Evolutionary conservation across 2,888 invertebrate species (phyloP).

Genomic region (Lepas anatifera): DNA sequence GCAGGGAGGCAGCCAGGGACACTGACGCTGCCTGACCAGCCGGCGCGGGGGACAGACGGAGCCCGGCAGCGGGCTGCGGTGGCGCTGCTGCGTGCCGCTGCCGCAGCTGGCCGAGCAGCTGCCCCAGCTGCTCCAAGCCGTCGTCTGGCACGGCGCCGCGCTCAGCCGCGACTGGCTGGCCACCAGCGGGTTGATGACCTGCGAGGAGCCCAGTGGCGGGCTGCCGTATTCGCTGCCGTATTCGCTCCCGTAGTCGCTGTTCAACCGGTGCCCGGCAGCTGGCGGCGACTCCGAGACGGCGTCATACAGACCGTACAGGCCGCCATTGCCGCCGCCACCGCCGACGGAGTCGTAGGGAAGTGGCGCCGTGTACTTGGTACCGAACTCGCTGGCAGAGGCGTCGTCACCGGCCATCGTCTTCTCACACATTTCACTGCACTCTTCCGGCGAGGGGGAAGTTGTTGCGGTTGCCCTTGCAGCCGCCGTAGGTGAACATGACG

Average conservation of each 20-base stretch:
- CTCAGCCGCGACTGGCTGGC: not conserved
- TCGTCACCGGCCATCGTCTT: slow-evolving; percentile 47
- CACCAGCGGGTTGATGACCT: slow-evolving; percentile 8
- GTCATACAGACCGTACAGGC: not conserved
- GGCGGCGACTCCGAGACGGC: not conserved
- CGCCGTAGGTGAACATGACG: slow-evolving; percentile 36
- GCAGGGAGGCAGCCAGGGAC: not conserved
- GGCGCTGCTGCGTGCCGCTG: slow-evolving; percentile 11
- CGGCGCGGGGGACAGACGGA: not conserved
- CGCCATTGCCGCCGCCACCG: not conserved
- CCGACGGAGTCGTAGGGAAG: not conserved
- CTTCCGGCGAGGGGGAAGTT: slow-evolving; percentile 31
- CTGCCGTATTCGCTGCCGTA: slow-evolving; percentile 56
- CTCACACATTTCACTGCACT: slow-evolving; percentile 22
- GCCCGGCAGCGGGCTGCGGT: not conserved
- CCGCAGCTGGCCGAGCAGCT: slow-evolving; percentile 15
- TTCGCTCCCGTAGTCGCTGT: not conserved
- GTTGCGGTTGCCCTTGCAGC: slow-evolving; percentile 40
- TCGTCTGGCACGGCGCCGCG: not conserved
- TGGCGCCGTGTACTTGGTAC: not conserved
- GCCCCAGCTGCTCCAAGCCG: slow-evolving; percentile 13
- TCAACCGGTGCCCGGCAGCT: not conserved
- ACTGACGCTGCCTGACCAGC: slow-evolving; percentile 11
- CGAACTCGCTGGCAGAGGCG: slow-evolving; percentile 51
- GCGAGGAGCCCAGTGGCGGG: not conserved